These are phyloP conservation scores for Notodonta ziczac DNA, from an alignment of 2,888 invertebrate genomes.

Conservation along the genomic window DNA sequence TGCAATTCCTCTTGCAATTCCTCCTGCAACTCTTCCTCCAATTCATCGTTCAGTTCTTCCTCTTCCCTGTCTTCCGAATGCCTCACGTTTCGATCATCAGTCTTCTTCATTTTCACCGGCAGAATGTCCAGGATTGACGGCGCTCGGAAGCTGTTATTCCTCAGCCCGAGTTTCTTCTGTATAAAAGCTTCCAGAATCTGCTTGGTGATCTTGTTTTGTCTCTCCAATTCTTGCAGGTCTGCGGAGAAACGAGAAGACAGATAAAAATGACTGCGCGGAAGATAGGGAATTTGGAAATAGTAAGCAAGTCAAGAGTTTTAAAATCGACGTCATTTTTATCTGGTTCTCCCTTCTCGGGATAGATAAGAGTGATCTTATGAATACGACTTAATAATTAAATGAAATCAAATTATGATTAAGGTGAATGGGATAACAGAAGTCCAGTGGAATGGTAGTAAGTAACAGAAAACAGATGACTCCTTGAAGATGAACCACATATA, in stretches of 20 bases:
- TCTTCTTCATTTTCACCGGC: conserved; percentile 70
- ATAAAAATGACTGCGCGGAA: conserved; percentile 80
- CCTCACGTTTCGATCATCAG: conserved; percentile 50
- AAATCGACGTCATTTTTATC: conserved; percentile 80
- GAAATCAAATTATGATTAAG: neutral
- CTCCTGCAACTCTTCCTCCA: conserved; percentile 1
- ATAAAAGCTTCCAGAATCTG: conserved; percentile 90
- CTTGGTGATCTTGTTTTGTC: conserved; percentile 91
- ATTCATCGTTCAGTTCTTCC: conserved; percentile 18
- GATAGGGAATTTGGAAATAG: conserved; percentile 23
- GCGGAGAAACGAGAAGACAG: conserved; percentile 78
- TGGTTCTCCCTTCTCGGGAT: conserved; percentile 67
- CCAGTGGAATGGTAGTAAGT: neutral
- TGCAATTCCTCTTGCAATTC: conserved; percentile 31
- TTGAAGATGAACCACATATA: too few species aligned
- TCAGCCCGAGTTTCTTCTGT: conserved; percentile 88
- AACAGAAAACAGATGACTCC: too few species aligned
- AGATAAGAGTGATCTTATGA: conserved; percentile 4
- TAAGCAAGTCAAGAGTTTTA: conserved; percentile 31
- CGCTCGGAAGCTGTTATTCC: conserved; percentile 70
- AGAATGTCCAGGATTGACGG: conserved; percentile 88
- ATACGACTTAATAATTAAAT: neutral
- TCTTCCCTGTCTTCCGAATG: conserved; percentile 42
- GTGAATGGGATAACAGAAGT: neutral
- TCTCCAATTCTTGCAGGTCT: conserved; percentile 86